phyloP scores from a whole-genome alignment of 2,888 invertebrate genomes.

The Periphyllus acericola region DNA sequence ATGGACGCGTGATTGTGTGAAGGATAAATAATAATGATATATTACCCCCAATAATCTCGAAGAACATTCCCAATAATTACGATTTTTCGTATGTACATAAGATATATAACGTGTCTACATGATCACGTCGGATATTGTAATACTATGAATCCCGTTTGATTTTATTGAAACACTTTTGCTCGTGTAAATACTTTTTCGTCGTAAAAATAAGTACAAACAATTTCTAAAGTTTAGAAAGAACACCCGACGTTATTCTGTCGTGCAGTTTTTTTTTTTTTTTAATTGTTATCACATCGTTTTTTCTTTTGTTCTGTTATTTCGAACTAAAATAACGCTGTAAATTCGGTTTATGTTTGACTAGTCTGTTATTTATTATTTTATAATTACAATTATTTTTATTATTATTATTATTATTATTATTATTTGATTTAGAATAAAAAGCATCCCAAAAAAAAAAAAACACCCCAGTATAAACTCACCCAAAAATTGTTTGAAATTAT shows the following conservation, averaged over 20 bases:
- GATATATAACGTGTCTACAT: neutral
- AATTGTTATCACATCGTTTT: conserved; percentile 41
- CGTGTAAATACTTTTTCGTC: conserved; percentile 37
- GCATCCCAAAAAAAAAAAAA: neutral
- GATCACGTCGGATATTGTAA: conserved; percentile 12
- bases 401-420: conserved; percentile 49
- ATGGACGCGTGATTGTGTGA: conserved; percentile 11
- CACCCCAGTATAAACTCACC: conserved; percentile 18
- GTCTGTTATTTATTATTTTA: conserved; percentile 61
- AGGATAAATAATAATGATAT: neutral
- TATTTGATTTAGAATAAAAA: conserved; percentile 32
- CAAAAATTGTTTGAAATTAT: conserved; percentile 37
- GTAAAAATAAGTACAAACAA: conserved; percentile 52
- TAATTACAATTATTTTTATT: conserved; percentile 39
- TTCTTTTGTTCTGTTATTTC: conserved; percentile 40
- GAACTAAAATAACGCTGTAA: conserved; percentile 45
- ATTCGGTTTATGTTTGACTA: conserved; percentile 60
- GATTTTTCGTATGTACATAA: conserved; percentile 15
- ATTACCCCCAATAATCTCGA: neutral
- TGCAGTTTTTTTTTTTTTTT: conserved; percentile 30
- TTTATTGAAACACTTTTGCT: neutral
- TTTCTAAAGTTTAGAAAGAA: conserved; percentile 15
- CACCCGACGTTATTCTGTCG: neutral
- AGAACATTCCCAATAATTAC: conserved; percentile 42
- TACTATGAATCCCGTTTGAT: neutral